Evolutionary conservation across 2,113 vertebrate genomes (phyloP).

Genomic region (Lutjanus erythropterus): DNA sequence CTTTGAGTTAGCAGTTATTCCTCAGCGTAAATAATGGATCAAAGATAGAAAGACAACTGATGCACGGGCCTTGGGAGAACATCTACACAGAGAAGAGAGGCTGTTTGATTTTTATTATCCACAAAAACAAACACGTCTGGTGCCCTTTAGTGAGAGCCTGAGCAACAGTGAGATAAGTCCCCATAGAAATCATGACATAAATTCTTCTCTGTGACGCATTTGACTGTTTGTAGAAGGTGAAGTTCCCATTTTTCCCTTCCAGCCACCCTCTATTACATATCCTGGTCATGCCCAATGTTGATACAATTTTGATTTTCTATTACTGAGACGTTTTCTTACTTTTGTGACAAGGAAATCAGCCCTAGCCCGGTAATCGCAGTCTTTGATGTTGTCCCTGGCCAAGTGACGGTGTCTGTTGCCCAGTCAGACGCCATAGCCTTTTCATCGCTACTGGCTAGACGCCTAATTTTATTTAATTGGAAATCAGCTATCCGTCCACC

Average conservation of each 20-base stretch:
- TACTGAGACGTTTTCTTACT: too few relatives aligned
- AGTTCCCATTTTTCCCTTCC: background rate
- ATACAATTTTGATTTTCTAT: too few relatives aligned
- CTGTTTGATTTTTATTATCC: slow-evolving; percentile 62
- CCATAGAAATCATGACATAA: slow-evolving; percentile 7
- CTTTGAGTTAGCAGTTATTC: slow-evolving; percentile 58
- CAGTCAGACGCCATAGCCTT: too few relatives aligned
- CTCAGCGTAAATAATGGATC: slow-evolving; percentile 73
- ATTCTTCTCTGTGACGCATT: slow-evolving; percentile 3
- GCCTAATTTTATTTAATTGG: too few relatives aligned
- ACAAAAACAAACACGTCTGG: slow-evolving; percentile 62
- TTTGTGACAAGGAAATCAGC: too few relatives aligned
- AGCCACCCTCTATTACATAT: too few relatives aligned
- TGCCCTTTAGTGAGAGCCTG: slow-evolving; percentile 41
- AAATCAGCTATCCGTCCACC: too few relatives aligned
- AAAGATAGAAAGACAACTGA: slow-evolving; percentile 65
- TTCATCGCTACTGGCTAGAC: too few relatives aligned
- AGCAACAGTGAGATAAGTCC: slow-evolving; percentile 26
- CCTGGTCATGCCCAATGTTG: too few relatives aligned
- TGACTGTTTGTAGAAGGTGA: slow-evolving; percentile 12
- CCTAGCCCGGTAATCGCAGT: too few relatives aligned
- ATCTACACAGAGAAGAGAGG: slow-evolving; percentile 44
- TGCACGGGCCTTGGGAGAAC: slow-evolving; percentile 53
- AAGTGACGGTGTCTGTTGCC: too few relatives aligned
- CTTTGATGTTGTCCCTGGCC: too few relatives aligned